Conservation (phyloP, 23 tunicate species). For the Phallusia fumigata region DNA sequence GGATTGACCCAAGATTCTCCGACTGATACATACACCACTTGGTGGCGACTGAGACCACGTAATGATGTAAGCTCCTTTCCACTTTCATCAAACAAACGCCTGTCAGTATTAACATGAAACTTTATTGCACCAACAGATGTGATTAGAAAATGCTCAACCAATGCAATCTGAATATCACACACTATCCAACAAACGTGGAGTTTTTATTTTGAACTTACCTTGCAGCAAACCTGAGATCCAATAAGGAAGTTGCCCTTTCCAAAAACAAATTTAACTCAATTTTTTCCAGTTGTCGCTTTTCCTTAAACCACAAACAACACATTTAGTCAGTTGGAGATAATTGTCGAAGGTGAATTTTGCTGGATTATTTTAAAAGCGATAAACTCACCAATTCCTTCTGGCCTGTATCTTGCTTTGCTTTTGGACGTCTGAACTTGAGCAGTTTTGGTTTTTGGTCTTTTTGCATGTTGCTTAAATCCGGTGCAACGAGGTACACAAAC, state of each 20-base stretch:
- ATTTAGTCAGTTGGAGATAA: no score
- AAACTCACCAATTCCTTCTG: background rate
- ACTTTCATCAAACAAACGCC: conserved; percentile 64
- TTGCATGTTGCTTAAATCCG: conserved; percentile 51
- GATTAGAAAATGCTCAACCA: no score
- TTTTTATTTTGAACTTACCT: conserved; percentile 31
- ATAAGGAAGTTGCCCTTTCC: conserved; percentile 57
- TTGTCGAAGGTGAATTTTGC: no score
- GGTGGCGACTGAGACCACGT: conserved; percentile 55
- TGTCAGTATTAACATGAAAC: conserved; percentile 25
- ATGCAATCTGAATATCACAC: no score
- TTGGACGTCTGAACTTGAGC: background rate
- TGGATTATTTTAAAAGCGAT: no score
- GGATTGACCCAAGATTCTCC: conserved; percentile 78
- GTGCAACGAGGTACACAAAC: conserved; percentile 67
- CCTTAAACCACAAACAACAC: conserved; percentile 4
- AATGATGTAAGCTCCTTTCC: conserved; percentile 61
- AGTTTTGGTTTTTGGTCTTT: conserved; percentile 22
- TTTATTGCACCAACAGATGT: no score
- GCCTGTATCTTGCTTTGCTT: background rate
- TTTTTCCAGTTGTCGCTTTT: conserved; percentile 19
- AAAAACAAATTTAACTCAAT: conserved; percentile 68
- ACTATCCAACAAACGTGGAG: background rate
- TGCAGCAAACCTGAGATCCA: conserved; percentile 67
- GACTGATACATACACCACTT: conserved; percentile 55